A percentile compares a stretch with the other conserved stretches of the same genome.
Evolutionary conservation across 2,797 vertebrate genomes (phyloP).

Genomic region (Pipistrellus pipistrellus): DNA sequence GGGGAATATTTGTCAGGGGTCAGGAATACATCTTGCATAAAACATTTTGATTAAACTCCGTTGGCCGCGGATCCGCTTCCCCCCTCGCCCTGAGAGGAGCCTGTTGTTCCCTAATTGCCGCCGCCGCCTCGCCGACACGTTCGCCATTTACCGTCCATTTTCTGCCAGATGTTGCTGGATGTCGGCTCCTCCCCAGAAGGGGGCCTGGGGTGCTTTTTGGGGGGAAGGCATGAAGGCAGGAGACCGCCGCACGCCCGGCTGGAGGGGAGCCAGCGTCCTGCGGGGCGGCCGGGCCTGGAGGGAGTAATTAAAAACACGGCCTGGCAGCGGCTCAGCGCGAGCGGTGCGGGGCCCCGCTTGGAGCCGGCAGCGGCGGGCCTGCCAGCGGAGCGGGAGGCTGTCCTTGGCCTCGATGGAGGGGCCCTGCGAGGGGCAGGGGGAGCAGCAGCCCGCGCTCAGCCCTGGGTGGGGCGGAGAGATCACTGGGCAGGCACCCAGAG

Average conservation of each 20-base stretch:
- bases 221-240: conserved; percentile 29
- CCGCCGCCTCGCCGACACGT: neutral
- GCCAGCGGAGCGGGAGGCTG: neutral
- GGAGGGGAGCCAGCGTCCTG: conserved; percentile 14
- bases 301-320: neutral
- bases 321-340: neutral
- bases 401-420: neutral
- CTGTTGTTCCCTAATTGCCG: conserved; percentile 65
- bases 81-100: conserved; percentile 17
- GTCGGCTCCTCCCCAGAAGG: conserved; percentile 42
- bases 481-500: accelerated
- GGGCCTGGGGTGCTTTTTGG: neutral
- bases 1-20: conserved; percentile 78
- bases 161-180: conserved; percentile 63
- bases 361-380: neutral
- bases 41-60: conserved; percentile 83
- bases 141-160: neutral
- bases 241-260: neutral
- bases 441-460: neutral
- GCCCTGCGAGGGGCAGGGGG: neutral
- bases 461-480: neutral
- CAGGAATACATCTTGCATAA: conserved; percentile 81
- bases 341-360: neutral
- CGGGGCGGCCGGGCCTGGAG: neutral
- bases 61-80: conserved; percentile 71